Base-by-base conservation (phyloP, 2,888 invertebrate genomes). In the Pyrocoelia pectoralis region DNA sequence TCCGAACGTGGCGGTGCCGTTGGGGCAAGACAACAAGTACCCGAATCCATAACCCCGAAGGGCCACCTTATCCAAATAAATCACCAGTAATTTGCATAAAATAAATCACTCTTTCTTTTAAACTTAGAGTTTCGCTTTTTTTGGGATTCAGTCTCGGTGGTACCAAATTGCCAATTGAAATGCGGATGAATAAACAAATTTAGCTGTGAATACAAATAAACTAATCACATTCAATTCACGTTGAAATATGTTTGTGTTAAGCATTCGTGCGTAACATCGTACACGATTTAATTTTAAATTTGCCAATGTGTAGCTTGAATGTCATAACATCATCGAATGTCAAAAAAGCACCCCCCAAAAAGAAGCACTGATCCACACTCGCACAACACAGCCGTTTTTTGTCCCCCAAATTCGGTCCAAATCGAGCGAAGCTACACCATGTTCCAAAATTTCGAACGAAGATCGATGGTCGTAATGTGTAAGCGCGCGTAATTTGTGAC, bases 11-110 rank as follows among this genome's bases (percentile, higher is more conserved):
- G 72, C 66, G 76, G 74, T 72, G 77, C 79, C 78, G 77, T 71
- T 72, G 80, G 77, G 76, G 79, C 77, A 72, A 79, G 72, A 70
- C 79, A 80, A 70, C 80, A 80, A 75, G 77, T 77, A 74, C 79
- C 80, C 76, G 79, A 76, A 78, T 80, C 79, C 80, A 80, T 80
- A 78, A 75, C 78, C 77, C 77, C 74, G 65, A 70, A 71, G 73
- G 74, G 68, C 24, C 61, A 61, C 63, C 55, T 40, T 51, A 54
- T 58, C 57, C 56, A 53, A 65, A 61, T 54, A 41, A 40, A 55
- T 64, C 68, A 65, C 67, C 60, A 66, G 61, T 63, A 19, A 49
- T 54, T 63, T 49, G 50, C 50, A 63, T 62, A 41, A 52, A 61
- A n/a, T n/a, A n/a, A n/a, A n/a, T 33, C 49, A 19, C 48, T 19